Evolutionary conservation across 1,140 invertebrate species (phyloP), one percentile per base, ranked within the genome.

Genomic region (Drosophila ogumai): DNA sequence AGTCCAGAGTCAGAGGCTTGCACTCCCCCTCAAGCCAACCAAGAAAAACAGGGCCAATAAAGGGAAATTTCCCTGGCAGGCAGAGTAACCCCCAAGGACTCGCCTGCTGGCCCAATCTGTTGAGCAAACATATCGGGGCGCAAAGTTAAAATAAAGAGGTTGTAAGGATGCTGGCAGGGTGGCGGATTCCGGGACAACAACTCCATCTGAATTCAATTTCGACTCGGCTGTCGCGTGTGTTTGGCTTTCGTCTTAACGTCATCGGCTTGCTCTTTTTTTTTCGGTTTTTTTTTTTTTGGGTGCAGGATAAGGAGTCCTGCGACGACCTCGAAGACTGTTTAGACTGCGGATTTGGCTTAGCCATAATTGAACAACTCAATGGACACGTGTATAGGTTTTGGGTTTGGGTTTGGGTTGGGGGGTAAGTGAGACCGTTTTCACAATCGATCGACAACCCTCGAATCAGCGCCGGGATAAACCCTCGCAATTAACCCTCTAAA

Each of bases 401-500:
- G 55, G 6, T 36, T 19, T 31, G 31, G 5, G 19, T 28, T 28
- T 28, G 25, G 25, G 25, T 28, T 28, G 25, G 25, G 25, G 25
- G 25, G 25, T 28, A 57, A 67, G 73, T 57, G 40, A 65, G 46
- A 66, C 34, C 59, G 47, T 28, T 69, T 68, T 79, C 68, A 69
- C 71, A 81, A 79, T 81, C 73, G 73, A 74, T 73, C 66, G 17
- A 67, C 64, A 85, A 86, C 82, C 82, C 82, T 75, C 84, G 25
- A 87, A 81, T 79, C 82, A 72, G 17, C 59, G 44, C 44, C 34
- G 47, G 36, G 36, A 72, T 67, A 82, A 87, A 60, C 84, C 82
- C 79, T 87, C 79, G 75, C 82, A 87, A 86, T 87, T 87, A 87
- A 87, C 82, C 84, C 82, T 82, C 82, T 61, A 75, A 82, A 71